Base-by-base conservation (phyloP, 1,140 invertebrate genomes). In the Drosophila cardini region DNA sequence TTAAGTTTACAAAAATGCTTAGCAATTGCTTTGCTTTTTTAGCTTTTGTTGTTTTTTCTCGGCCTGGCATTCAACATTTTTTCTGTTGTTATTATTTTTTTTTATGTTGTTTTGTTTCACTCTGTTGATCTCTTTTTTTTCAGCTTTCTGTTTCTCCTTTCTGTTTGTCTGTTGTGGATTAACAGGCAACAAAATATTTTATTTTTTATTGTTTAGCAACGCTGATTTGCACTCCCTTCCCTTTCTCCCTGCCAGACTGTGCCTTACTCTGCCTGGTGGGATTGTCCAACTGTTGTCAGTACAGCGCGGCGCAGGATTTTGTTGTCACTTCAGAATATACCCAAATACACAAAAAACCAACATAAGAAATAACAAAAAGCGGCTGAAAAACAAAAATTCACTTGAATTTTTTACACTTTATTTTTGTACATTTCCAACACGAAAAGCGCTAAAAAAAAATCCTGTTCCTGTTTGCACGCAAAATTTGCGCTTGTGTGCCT, bases 1-100 rank as follows among this genome's bases (percentile, higher is more conserved):
- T 89, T 89, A 90, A 84, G 84, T 90, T 89, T 89, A 90, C 77
- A 84, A 89, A 89, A 89, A 89, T 89, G 84, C 85, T 89, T 80
- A 89, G 76, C 84, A 89, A 84, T 80, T 80, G 70, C 70, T 65
- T 72, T 80, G 76, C 71, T 90, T 89, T 82, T 80, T 89, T 63
- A 78, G 69, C 76, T 87, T 87, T 76, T 81, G 69, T 53, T 76
- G 55, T 73, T 72, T 61, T 55, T 48, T 56, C 34, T 57, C 55
- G 36, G 46, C 63, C 60, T 56, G 68, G 58, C 60, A 55, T 63
- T 56, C 60, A 50, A 13, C 10, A 64, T 60, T 53, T 45, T 48
- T 26, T 70, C 38, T 62, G 16, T 21, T 61, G 48, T 13, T 21
- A 26, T 34, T 34, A 6, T 46, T 52, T 9, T 55, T 26, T 26